phyloP scores from a whole-genome alignment of 2,797 vertebrate species.

The Schizopygopsis malacanthus region DNA sequence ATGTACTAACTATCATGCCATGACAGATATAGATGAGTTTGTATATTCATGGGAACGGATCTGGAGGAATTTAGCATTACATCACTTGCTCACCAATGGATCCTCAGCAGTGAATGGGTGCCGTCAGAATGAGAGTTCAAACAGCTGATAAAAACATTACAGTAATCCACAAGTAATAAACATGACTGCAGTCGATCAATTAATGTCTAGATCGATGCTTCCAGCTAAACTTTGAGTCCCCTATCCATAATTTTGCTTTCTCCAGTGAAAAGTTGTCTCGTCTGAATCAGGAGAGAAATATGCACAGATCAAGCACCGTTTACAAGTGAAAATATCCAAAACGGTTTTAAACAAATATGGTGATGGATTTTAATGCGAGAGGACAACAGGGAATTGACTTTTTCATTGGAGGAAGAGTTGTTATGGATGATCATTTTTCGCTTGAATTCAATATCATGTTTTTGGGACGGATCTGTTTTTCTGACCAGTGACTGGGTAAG shows the following conservation, averaged over 20 bases:
- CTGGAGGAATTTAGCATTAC: background rate
- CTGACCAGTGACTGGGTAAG: background rate
- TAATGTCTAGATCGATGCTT: background rate
- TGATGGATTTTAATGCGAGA: too few relatives aligned
- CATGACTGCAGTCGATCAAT: background rate
- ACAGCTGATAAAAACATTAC: too few relatives aligned
- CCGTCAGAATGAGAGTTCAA: too few relatives aligned
- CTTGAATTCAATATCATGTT: background rate
- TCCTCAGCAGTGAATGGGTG: background rate
- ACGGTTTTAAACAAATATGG: too few relatives aligned
- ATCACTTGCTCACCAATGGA: background rate
- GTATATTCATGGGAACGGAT: background rate
- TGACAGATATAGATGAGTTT: background rate
- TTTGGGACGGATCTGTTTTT: background rate
- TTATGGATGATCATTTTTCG: background rate
- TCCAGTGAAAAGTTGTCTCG: background rate
- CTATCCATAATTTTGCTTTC: background rate
- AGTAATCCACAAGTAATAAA: background rate
- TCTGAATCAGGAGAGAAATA: background rate
- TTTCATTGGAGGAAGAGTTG: too few relatives aligned
- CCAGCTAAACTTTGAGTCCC: background rate
- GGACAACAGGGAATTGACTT: too few relatives aligned
- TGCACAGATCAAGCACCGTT: background rate
- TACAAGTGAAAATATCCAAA: too few relatives aligned
- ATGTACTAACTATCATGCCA: background rate